Evolutionary conservation across 2,113 vertebrate genomes (phyloP), one percentile per base, ranked within the genome.

Genomic region (Gambusia affinis): DNA sequence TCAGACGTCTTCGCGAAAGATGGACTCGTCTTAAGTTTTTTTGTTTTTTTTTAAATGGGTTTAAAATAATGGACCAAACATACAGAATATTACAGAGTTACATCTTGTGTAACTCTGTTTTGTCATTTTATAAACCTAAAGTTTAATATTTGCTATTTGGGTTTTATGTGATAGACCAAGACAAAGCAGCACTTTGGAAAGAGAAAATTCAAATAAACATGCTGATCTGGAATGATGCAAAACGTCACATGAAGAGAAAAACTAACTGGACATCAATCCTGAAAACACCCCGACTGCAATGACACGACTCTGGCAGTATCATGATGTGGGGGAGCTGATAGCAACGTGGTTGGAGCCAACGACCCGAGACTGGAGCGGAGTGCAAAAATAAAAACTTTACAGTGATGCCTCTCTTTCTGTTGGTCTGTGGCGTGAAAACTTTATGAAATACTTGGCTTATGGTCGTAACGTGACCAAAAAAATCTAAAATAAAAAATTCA

Each of bases 1-100:
- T 37, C 35, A 62, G 14, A 44, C 15, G 4, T 44, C 42, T 14
- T 44, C 17, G 14, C 15, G 4, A 64, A 79, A 75, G 79, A 64
- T 70, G 76, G 60, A 69, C 4, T 72, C 70, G 12, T 47, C 67
- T 79, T 57, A 57, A 57, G 6, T 54, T 14, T 4, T 1, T 51
- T 2, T n/a, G n/a, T n/a, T 31, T 31, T 31, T 31, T 31, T 31
- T 3, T 3, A 30, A 30, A 30, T 27, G 27, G 27, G 19, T 54
- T 24, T 54, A 8, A 19, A 57, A 10, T 8, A 24, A 8, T 54
- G 15, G 22, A 54, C 0, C 19, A n/a, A 54, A 57, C 10, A 2
- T n/a, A n/a, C 17, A n/a, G 51, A 57, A 78, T 3, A 31, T 31
- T 17, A 62, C 1, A 17, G 60, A 60, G 10, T 61, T 54, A 2